Conservation (phyloP, 2,797 vertebrate species). For the Gorsachius magnificus region DNA sequence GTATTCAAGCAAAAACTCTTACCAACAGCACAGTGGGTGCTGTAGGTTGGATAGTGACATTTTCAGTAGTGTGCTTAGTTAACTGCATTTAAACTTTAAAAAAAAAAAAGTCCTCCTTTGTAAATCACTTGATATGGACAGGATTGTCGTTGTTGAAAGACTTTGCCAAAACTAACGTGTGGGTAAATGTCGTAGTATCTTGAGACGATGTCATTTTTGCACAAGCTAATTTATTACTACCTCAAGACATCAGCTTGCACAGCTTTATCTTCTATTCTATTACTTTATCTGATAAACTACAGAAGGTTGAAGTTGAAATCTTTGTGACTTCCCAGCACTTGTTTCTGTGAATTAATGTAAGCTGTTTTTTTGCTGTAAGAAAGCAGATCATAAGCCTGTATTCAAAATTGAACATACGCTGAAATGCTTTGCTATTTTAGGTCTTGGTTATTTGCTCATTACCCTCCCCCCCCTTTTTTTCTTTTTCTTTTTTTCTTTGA, state of each 20-base stretch:
- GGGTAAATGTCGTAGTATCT: neutral
- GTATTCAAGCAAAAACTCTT: neutral
- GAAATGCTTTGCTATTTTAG: neutral
- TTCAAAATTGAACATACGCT: neutral
- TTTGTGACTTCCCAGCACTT: neutral
- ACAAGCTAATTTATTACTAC: neutral
- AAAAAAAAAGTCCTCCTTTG: neutral
- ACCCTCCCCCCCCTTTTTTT: neutral
- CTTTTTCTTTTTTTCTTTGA: neutral
- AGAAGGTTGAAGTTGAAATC: neutral
- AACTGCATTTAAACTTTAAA: neutral
- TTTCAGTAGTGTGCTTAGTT: neutral
- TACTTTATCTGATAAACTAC: neutral
- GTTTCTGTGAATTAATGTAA: neutral
- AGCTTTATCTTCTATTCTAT: neutral
- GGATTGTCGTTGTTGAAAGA: neutral
- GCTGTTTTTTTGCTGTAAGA: neutral
- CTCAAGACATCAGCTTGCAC: neutral
- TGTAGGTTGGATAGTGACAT: neutral
- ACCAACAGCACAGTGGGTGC: neutral
- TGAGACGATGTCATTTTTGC: neutral
- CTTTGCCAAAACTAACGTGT: neutral
- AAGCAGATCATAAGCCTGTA: neutral
- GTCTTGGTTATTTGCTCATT: neutral
- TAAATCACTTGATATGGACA: neutral